phyloP scores from a whole-genome alignment of 2,888 invertebrate species.

The Nomada lathburiana region DNA sequence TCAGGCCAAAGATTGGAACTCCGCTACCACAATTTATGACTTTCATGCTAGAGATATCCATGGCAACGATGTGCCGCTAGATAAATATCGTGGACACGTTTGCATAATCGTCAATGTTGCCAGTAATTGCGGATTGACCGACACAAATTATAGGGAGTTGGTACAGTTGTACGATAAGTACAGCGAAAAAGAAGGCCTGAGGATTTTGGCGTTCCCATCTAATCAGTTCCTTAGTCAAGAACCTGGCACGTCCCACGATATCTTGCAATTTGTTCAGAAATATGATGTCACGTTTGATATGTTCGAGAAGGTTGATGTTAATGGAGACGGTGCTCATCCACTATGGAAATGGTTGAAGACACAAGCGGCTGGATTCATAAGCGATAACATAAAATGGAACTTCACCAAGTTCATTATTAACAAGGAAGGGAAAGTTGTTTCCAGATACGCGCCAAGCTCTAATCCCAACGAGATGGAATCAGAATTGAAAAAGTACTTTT shows the following conservation, averaged over 20 bases:
- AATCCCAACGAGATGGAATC: constrained; percentile 85
- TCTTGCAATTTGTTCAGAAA: constrained; percentile 78
- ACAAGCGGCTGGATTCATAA: constrained; percentile 85
- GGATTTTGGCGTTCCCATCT: constrained; percentile 89
- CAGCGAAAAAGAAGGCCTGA: constrained; percentile 87
- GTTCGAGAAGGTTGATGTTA: constrained; percentile 83
- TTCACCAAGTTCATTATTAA: constrained; percentile 93
- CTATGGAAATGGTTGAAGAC: constrained; percentile 83
- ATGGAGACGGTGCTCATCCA: constrained; percentile 84
- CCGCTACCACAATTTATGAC: constrained; percentile 90
- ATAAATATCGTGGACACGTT: constrained; percentile 92
- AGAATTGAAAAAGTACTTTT: constrained; percentile 77
- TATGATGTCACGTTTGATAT: constrained; percentile 82
- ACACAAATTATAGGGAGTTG: constrained; percentile 92
- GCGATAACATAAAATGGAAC: constrained; percentile 92
- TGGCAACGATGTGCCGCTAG: constrained; percentile 91
- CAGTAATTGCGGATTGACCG: constrained; percentile 93
- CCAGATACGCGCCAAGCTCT: constrained; percentile 87
- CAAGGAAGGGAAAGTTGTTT: constrained; percentile 88
- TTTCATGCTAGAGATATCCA: constrained; percentile 93
- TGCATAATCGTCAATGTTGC: constrained; percentile 95
- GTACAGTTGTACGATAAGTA: constrained; percentile 90
- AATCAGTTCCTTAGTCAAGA: constrained; percentile 87
- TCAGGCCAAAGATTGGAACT: constrained; percentile 86
- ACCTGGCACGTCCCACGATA: constrained; percentile 81